Base-by-base conservation (phyloP, 2,888 invertebrate genomes). In the Clusia tigrina region DNA sequence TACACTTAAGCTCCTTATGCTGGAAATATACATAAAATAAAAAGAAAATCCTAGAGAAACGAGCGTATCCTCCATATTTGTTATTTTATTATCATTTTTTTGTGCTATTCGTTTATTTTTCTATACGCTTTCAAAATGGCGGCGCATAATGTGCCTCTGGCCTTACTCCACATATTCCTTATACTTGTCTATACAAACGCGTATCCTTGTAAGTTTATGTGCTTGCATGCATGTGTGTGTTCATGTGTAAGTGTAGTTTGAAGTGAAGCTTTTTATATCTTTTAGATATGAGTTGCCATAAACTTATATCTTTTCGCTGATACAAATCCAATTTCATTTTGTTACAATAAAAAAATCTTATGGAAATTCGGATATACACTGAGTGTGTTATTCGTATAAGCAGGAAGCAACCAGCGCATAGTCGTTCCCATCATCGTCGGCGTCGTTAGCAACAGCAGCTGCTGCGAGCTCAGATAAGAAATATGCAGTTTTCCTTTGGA, bases 201-300 rank as follows among this genome's bases (percentile, higher is more conserved):
- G 32, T 32, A 32, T 32, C 53, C 26, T 46, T 9, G n/a, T 42
- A 15, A 22, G 42, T 32, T 17, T 42, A 2, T 38, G 23, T n/a
- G 38, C 20, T 5, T n/a, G 32, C 6, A 9, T 54, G 54, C 54
- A 22, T 32, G 54, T 55, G 24, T 42, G 24, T 56, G 42, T 25
- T 22, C 9, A n/a, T 23, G 12, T 54, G 54, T 32, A n/a, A n/a
- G 17, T 25, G 48, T 10, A n/a, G n/a, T n/a, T n/a, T n/a, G n/a
- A n/a, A n/a, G n/a, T 58, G 37, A 20, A 42, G 55, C 59, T 60
- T 74, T 73, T 77, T 78, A 77, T 77, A 74, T 77, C 78, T 74
- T 67, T 67, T 70, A 71, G 74, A 77, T 78, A 77, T 77, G 78
- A 77, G 78, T 72, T 76, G 74, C 76, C 78, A 78, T 77, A 77